Percentiles rank a stretch among this genome's conserved stretches.
Evolutionary conservation across 2,797 vertebrate species (phyloP).

Genomic region (Enteromius trimaculatus): DNA sequence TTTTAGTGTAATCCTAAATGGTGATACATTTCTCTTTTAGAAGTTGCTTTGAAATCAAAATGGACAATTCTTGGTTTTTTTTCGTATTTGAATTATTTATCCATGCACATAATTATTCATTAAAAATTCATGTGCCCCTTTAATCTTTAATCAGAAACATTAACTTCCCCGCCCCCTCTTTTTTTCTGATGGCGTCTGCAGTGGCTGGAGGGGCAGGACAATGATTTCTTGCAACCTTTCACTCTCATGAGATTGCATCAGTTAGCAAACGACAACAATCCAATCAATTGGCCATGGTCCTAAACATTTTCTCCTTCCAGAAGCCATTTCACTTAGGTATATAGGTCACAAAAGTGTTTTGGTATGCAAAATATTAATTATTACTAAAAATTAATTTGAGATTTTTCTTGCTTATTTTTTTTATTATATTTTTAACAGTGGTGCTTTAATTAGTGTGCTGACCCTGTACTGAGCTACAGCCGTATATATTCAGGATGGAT

Average conservation of each 20-base stretch:
- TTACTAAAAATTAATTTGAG: background rate
- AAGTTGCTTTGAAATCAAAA: background rate
- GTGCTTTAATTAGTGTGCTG: background rate
- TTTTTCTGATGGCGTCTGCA: background rate
- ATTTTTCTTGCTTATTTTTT: background rate
- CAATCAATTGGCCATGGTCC: background rate
- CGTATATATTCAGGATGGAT: background rate
- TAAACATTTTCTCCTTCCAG: background rate
- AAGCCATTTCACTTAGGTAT: background rate
- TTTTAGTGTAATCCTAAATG: background rate
- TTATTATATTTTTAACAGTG: background rate
- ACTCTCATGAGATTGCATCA: background rate
- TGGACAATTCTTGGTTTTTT: background rate
- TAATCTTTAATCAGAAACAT: constrained; percentile 6
- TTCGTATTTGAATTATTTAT: background rate
- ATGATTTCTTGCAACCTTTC: background rate
- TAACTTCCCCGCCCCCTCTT: background rate
- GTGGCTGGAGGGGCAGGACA: background rate
- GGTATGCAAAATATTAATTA: background rate
- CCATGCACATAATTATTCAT: background rate
- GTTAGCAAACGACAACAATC: background rate
- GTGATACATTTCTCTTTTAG: no score
- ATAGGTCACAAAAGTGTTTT: background rate
- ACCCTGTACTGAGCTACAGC: background rate
- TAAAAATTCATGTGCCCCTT: background rate